These are phyloP conservation scores for Progne subis DNA, from an alignment of 2,113 vertebrate species.

Conservation along the genomic window DNA sequence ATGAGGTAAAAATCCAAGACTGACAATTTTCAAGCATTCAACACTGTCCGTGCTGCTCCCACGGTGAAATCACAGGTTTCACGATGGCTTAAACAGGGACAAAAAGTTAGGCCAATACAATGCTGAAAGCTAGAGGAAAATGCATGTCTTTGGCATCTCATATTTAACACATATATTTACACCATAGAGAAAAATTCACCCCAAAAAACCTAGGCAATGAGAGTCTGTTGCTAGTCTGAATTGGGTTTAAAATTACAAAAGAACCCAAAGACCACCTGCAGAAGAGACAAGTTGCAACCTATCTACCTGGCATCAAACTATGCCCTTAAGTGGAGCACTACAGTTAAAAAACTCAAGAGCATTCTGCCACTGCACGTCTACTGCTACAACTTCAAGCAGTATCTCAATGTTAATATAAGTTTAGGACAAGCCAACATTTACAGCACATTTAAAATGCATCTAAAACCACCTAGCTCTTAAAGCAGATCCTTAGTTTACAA, in stretches of 20 bases:
- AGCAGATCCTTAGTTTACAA: not conserved
- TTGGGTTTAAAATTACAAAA: conserved; percentile 39
- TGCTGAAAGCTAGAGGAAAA: not conserved
- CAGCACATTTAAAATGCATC: conserved; percentile 33
- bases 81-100: accelerated
- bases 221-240: conserved; percentile 43
- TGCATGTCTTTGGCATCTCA: not conserved
- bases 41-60: not conserved
- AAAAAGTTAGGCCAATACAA: not conserved
- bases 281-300: conserved; percentile 67
- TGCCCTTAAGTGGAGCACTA: conserved; percentile 45
- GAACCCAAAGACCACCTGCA: conserved; percentile 69
- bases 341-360: conserved; percentile 56
- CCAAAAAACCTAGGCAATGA: not conserved
- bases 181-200: conserved; percentile 30
- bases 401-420: conserved; percentile 38
- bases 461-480: conserved; percentile 17
- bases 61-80: not conserved
- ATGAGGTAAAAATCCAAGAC: conserved; percentile 48
- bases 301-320: conserved; percentile 69
- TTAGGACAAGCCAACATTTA: conserved; percentile 25
- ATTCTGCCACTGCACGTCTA: conserved; percentile 22
- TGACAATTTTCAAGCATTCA: not conserved
- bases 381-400: conserved; percentile 47
- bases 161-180: conserved; percentile 51